Evolutionary conservation across 2,113 vertebrate species (phyloP), one percentile per base, ranked within the genome.

Genomic region (Apistogramma diplotaenia): DNA sequence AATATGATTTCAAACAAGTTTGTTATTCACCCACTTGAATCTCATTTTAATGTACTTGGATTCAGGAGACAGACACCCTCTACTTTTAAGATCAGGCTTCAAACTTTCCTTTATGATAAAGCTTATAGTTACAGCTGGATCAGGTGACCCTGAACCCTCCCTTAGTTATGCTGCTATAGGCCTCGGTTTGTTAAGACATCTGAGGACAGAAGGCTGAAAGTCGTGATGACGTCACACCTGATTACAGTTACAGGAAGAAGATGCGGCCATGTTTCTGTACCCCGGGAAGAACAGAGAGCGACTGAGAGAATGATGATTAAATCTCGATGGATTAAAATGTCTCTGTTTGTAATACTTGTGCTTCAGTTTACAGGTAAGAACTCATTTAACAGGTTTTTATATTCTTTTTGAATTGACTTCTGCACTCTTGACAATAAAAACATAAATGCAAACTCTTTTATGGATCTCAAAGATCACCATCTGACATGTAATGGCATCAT

Each of bases 351-450:
- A 27, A 1, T 27, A 1, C 5, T 13, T n/a, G 1, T 35, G 35
- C 51, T 57, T 74, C 58, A 15, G 13, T 65, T 35, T 57, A 46
- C 51, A 75, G 72, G 72, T 67, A 49, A 75, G 37, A 2, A 57
- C 19, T 3, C 3, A n/a, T 35, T 6, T 33, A 61, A 21, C 19
- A 13, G 9, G 1, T 0, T n/a, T n/a, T 27, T 60, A 35, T 33
- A 2, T 3, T 59, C 25, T 33, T 35, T n/a, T 60, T 3, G n/a
- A 29, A n/a, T 33, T 60, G 11, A n/a, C 58, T 60, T n/a, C 33
- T 13, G 2, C 19, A 21, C 31, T 12, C 4, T 12, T 13, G 4
- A 13, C 3, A 40, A 40, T 40, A 11, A 13, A 40, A 4, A 40
- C 37, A 40, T 12, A 11, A 13, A 43, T 2, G 40, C 11, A 12